Evolutionary conservation across 1,140 invertebrate genomes (phyloP).

Genomic region (Cephus cinctus): DNA sequence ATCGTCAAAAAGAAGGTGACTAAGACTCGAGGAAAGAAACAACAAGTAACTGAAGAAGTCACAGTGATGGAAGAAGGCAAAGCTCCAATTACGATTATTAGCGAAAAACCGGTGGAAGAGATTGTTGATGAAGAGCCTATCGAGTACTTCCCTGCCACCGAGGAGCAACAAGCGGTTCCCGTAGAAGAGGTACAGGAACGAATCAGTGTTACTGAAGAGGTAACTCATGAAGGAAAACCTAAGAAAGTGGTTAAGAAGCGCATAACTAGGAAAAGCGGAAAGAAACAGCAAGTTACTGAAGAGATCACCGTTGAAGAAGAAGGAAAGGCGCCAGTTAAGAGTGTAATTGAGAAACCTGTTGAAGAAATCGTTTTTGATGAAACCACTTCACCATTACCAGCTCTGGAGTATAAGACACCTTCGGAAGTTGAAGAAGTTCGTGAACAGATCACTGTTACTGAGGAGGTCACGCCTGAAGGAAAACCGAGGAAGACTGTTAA

Average conservation of each 20-base stretch:
- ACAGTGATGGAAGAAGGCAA: neutral
- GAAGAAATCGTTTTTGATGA: conserved; percentile 25
- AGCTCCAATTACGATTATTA: neutral
- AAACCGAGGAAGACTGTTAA: conserved; percentile 17
- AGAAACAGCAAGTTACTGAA: conserved; percentile 32
- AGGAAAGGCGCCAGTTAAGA: conserved; percentile 26
- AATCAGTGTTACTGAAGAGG: conserved; percentile 45
- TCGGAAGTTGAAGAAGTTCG: conserved; percentile 15
- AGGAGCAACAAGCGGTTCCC: conserved; percentile 17
- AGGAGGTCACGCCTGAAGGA: conserved; percentile 6
- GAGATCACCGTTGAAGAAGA: conserved; percentile 24
- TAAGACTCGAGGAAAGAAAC: neutral
- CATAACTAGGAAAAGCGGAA: conserved; percentile 27
- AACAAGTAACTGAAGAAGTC: conserved; percentile 3
- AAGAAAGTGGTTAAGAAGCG: conserved; percentile 29
- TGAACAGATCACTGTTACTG: conserved; percentile 14
- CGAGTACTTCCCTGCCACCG: neutral
- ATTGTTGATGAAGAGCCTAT: neutral
- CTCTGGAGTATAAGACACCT: neutral
- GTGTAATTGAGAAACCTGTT: conserved; percentile 29
- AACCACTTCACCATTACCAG: conserved; percentile 7
- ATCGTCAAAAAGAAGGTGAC: conserved; percentile 25
- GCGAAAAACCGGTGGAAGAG: neutral
- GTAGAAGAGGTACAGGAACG: conserved; percentile 45
- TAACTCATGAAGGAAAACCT: conserved; percentile 36